Evolutionary conservation across 1,140 invertebrate species (phyloP).

Genomic region (Papilio helenus): DNA sequence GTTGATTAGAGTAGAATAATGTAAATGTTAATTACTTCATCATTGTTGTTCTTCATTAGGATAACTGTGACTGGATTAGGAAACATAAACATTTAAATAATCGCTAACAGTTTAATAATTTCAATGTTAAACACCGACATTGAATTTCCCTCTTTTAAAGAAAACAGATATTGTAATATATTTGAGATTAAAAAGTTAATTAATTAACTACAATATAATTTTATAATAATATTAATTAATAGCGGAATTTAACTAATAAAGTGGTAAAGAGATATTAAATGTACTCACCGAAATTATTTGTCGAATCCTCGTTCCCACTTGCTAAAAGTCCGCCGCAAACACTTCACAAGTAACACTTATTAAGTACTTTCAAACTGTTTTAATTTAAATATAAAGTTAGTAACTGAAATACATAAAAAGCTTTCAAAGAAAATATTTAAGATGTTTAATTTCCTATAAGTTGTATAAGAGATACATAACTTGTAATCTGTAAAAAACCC

Average conservation of each 20-base stretch:
- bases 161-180: background rate
- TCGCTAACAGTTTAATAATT: background rate
- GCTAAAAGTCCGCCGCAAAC: background rate
- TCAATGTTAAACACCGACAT: background rate
- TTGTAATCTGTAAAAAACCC: conserved; percentile 26
- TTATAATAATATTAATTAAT: no score
- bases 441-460: conserved; percentile 29
- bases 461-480: conserved; percentile 34
- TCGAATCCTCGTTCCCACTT: background rate
- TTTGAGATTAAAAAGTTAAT: no score
- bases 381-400: background rate
- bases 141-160: background rate
- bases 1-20: background rate
- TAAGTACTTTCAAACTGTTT: conserved; percentile 22
- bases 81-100: background rate
- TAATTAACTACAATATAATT: no score
- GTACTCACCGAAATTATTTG: background rate
- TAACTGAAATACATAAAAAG: conserved; percentile 1
- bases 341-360: conserved; percentile 29
- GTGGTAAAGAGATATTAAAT: background rate
- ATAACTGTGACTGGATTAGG: background rate
- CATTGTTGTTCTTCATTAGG: background rate
- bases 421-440: background rate
- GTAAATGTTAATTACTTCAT: background rate
- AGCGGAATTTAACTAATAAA: background rate